These are phyloP conservation scores for Paradoxurus hermaphroditus DNA, from an alignment of 2,113 vertebrate genomes.

Conservation along the genomic window DNA sequence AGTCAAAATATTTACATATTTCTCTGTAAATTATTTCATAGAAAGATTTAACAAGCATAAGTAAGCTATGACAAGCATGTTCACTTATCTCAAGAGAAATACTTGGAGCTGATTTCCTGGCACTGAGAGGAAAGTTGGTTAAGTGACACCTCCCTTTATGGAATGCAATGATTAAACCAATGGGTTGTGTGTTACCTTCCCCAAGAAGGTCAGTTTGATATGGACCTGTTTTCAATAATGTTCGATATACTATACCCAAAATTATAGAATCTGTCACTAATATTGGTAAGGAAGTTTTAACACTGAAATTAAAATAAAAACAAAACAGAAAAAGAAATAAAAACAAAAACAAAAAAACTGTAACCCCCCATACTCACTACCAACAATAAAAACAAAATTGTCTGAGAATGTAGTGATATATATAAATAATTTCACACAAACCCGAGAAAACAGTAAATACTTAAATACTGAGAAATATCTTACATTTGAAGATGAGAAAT, in stretches of 20 bases:
- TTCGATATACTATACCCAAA: not conserved
- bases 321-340: not conserved
- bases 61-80: constrained; percentile 78
- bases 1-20: constrained; percentile 94
- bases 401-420: not conserved
- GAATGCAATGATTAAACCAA: constrained; percentile 76
- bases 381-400: not conserved
- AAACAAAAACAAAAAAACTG: not conserved
- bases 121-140: constrained; percentile 56
- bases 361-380: not conserved
- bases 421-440: not conserved
- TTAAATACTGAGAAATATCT: not conserved
- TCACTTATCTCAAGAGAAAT: constrained; percentile 84
- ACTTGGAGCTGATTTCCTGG: constrained; percentile 74
- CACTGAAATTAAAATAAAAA: not conserved
- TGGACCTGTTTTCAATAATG: not conserved
- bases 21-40: constrained; percentile 84
- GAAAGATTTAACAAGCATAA: constrained; percentile 84
- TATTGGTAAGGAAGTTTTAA: not conserved
- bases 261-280: not conserved
- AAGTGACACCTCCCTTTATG: constrained; percentile 78
- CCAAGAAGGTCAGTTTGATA: constrained; percentile 24
- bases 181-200: constrained; percentile 16
- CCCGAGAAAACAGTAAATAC: not conserved
- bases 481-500: not conserved